phyloP scores from a whole-genome alignment of 2,113 vertebrate genomes.

The Anolis carolinensis region DNA sequence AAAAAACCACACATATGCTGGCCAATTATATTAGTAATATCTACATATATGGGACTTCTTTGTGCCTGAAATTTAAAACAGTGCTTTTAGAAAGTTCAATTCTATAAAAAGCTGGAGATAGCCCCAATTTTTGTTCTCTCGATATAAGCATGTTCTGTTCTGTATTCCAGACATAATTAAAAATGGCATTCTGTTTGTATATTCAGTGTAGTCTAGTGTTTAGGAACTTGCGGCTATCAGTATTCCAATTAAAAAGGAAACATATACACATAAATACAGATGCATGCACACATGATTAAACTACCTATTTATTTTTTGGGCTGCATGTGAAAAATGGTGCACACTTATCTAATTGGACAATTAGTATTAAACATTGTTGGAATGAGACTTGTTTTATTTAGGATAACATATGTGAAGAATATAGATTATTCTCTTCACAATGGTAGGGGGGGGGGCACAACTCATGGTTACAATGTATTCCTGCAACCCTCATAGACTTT shows the following conservation, averaged over 20 bases:
- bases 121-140: background rate
- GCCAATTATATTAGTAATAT: too few relatives aligned
- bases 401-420: too few relatives aligned
- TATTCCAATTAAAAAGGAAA: conserved; percentile 37
- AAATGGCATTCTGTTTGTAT: conserved; percentile 17
- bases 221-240: conserved; percentile 56
- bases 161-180: background rate
- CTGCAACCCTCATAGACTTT: too few relatives aligned
- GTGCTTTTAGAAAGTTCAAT: conserved; percentile 26
- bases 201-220: background rate
- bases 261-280: background rate
- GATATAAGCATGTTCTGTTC: conserved; percentile 26
- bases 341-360: conserved; percentile 47
- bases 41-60: conserved; percentile 13
- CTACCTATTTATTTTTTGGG: conserved; percentile 10
- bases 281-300: conserved; percentile 2
- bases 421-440: too few relatives aligned
- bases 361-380: conserved; percentile 59
- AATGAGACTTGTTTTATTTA: conserved; percentile 49
- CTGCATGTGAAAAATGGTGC: conserved; percentile 35
- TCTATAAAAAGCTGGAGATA: conserved; percentile 47
- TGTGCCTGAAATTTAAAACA: conserved; percentile 32
- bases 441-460: too few relatives aligned
- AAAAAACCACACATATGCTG: too few relatives aligned
- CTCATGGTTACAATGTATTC: too few relatives aligned